These are phyloP conservation scores for Elephas maximus DNA, from an alignment of 2,113 vertebrate species.

Conservation along the genomic window DNA sequence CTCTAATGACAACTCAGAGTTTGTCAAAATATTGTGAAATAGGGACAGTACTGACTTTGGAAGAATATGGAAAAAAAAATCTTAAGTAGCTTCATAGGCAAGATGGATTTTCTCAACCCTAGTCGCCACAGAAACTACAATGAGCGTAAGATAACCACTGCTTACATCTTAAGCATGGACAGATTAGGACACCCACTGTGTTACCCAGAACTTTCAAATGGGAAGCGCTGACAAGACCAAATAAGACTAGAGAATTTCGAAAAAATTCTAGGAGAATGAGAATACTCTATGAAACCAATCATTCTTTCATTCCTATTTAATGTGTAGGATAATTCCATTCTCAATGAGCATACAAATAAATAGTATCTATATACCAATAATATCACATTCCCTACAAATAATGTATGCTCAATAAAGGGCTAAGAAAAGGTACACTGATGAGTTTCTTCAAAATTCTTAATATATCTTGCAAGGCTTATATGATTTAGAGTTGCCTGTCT, in stretches of 20 bases:
- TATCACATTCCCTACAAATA: not conserved
- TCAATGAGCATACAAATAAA: not conserved
- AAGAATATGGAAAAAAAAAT: not conserved
- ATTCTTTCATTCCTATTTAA: slow-evolving; percentile 8
- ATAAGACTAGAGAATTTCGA: not conserved
- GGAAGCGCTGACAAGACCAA: not conserved
- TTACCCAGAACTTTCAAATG: not conserved
- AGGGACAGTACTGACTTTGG: not conserved
- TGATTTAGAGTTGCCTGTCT: not conserved
- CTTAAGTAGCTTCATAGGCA: not conserved
- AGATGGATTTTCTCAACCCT: not conserved
- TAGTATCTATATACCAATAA: not conserved
- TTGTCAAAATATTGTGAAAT: not conserved
- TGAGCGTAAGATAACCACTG: not conserved
- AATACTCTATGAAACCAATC: not conserved
- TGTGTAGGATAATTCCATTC: not conserved
- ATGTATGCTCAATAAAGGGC: not conserved
- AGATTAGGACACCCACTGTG: not conserved
- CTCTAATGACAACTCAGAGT: not conserved
- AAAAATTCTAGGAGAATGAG: not conserved
- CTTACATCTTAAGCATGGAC: not conserved
- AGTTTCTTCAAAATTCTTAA: not conserved
- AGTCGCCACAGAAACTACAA: not conserved
- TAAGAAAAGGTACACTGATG: not conserved
- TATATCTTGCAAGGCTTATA: not conserved